Conservation (phyloP, 2,888 invertebrate species). For the Eulithis prunata region DNA sequence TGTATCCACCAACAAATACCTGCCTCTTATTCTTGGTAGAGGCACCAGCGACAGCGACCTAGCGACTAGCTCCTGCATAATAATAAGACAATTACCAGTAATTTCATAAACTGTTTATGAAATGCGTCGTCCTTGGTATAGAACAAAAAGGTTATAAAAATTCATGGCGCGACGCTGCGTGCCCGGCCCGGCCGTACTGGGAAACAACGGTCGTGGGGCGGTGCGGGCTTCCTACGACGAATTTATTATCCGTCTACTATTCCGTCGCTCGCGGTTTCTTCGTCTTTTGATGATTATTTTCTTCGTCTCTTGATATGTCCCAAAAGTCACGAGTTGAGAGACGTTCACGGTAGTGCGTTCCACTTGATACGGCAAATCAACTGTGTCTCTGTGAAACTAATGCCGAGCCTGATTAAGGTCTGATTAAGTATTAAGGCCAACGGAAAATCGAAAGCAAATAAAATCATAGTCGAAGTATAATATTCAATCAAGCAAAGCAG, state of each 20-base stretch:
- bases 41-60: neutral
- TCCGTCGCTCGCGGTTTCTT: too few species aligned
- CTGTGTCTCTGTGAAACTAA: too few species aligned
- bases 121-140: constrained; percentile 45
- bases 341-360: too few species aligned
- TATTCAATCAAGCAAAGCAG: too few species aligned
- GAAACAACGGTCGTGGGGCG: constrained; percentile 62
- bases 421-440: too few species aligned
- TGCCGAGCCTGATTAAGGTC: too few species aligned
- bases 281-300: too few species aligned
- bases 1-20: neutral
- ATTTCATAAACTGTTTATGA: constrained; percentile 38
- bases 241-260: constrained; percentile 18
- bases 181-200: constrained; percentile 48
- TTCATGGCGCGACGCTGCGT: constrained; percentile 56
- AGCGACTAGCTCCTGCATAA: constrained; percentile 22
- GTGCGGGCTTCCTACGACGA: constrained; percentile 50
- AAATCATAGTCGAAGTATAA: too few species aligned
- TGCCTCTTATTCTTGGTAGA: constrained; percentile 2
- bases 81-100: constrained; percentile 32
- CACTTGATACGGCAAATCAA: too few species aligned
- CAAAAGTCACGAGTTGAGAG: too few species aligned
- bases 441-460: too few species aligned
- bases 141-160: constrained; percentile 59
- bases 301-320: too few species aligned